phyloP scores from a whole-genome alignment of 2,888 invertebrate genomes.

The Nomada ruficornis region DNA sequence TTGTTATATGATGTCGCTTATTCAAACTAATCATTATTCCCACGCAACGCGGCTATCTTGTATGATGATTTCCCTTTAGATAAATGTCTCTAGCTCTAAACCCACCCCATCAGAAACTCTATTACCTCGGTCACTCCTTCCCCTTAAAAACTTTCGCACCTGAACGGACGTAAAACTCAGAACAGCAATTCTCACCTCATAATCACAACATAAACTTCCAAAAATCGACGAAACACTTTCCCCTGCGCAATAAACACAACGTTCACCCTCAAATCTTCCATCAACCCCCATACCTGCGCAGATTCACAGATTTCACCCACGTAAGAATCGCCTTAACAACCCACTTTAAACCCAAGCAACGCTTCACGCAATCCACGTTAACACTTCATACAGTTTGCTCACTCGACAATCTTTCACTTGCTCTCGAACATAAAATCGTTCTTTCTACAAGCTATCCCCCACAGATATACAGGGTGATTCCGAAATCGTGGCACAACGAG shows the following conservation, averaged over 20 bases:
- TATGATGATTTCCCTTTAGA: too few relatives aligned
- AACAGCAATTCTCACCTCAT: neutral
- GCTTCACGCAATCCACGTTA: neutral
- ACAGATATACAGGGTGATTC: too few relatives aligned
- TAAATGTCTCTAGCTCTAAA: neutral
- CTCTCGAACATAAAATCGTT: slow-evolving; percentile 20
- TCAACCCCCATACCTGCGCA: neutral
- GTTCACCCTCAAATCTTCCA: neutral
- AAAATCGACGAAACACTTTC: slow-evolving; percentile 5
- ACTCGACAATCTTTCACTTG: neutral
- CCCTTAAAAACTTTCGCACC: neutral
- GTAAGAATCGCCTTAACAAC: neutral
- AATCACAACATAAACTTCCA: neutral
- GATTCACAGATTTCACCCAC: neutral
- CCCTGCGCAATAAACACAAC: neutral
- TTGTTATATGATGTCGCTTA: too few relatives aligned
- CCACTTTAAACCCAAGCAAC: too few relatives aligned
- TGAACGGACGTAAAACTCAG: neutral
- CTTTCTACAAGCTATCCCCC: slow-evolving; percentile 16
- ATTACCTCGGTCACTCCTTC: neutral
- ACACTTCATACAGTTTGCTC: neutral
- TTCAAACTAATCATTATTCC: too few relatives aligned
- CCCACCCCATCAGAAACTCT: neutral
- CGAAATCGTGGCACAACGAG: too few relatives aligned
- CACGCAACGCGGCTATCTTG: too few relatives aligned